Evolutionary conservation across 2,113 vertebrate genomes (phyloP).

Genomic region (Cyphomyrus plagiostoma): DNA sequence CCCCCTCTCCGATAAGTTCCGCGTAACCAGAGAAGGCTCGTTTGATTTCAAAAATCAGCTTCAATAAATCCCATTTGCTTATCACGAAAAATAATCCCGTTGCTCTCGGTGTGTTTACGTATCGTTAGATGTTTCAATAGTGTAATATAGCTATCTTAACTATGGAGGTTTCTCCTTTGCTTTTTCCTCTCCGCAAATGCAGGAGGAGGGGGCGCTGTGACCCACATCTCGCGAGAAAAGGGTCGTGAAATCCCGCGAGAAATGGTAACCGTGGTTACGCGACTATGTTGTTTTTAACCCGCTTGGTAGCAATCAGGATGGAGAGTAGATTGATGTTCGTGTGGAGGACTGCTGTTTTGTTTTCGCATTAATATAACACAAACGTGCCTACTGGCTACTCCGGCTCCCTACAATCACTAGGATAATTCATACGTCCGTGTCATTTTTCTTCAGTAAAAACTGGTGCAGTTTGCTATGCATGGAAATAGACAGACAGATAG

Average conservation of each 20-base stretch:
- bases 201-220: conserved; percentile 22
- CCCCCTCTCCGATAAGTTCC: conserved; percentile 21
- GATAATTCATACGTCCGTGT: neutral
- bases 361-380: neutral
- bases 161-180: conserved; percentile 23
- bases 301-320: neutral
- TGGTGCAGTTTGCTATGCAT: neutral
- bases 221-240: conserved; percentile 23
- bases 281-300: neutral
- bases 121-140: conserved; percentile 14
- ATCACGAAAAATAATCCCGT: conserved; percentile 1
- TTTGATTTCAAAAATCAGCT: neutral
- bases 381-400: neutral
- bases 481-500: neutral
- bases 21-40: neutral
- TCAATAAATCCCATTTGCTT: neutral
- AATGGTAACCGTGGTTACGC: conserved; percentile 20
- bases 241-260: conserved; percentile 19
- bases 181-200: conserved; percentile 25
- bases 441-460: neutral
- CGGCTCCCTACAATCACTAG: neutral
- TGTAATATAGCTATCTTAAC: conserved; percentile 19
- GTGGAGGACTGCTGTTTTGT: neutral
- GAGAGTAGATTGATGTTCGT: neutral
- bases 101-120: conserved; percentile 40